Percentiles rank a stretch among this genome's conserved stretches.
phyloP scores from a whole-genome alignment of 2,888 invertebrate species.

The Liodrosophila aerea region DNA sequence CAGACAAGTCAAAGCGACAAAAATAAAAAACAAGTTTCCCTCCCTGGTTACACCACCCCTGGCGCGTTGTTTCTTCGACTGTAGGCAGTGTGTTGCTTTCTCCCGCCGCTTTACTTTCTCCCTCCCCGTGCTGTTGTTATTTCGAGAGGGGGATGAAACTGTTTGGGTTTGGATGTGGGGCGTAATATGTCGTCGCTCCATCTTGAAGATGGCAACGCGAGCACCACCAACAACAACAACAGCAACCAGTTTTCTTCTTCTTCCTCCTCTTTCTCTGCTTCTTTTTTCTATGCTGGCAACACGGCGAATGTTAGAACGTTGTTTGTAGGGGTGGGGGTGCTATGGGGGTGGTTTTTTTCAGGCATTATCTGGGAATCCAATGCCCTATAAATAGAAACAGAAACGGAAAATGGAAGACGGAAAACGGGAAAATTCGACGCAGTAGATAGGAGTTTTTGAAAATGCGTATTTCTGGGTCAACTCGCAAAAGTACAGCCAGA shows the following conservation, averaged over 20 bases:
- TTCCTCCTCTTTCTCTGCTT: slow-evolving; percentile 22
- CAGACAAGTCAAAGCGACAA: neutral
- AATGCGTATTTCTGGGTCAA: slow-evolving; percentile 40
- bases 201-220: slow-evolving; percentile 72
- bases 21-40: too few relatives aligned
- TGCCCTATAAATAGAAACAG: slow-evolving; percentile 29
- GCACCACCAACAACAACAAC: slow-evolving; percentile 32
- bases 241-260: slow-evolving; percentile 52
- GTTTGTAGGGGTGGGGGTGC: too few relatives aligned
- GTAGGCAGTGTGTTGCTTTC: neutral
- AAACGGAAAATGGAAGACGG: slow-evolving; percentile 20
- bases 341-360: slow-evolving; percentile 61
- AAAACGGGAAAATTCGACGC: slow-evolving; percentile 30
- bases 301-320: slow-evolving; percentile 15
- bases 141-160: slow-evolving; percentile 66
- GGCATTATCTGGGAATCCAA: slow-evolving; percentile 20
- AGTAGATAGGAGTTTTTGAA: slow-evolving; percentile 12
- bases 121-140: slow-evolving; percentile 21
- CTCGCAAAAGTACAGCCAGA: slow-evolving; percentile 50
- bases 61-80: too few relatives aligned
- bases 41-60: too few relatives aligned
- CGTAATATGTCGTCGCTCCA: slow-evolving; percentile 41
- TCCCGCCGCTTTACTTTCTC: slow-evolving; percentile 3
- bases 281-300: slow-evolving; percentile 6
- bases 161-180: slow-evolving; percentile 33